Percentiles rank a stretch among this genome's conserved stretches.
Conservation (phyloP, 2,888 invertebrate genomes). For the Chrysolina oricalcia region DNA sequence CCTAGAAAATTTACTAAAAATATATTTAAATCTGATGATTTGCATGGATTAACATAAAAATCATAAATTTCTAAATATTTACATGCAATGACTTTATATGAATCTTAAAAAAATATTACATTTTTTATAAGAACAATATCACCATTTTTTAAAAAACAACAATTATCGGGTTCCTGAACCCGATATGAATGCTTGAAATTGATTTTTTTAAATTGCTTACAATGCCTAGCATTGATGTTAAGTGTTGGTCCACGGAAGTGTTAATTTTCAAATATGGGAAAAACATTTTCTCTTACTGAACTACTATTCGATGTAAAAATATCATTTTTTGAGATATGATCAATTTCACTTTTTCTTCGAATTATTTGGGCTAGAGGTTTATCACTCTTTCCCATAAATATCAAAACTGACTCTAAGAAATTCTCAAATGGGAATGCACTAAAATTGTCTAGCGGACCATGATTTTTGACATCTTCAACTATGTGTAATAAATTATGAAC, state of each 20-base stretch:
- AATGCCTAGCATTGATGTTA: conserved; percentile 17
- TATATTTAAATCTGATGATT: conserved; percentile 32
- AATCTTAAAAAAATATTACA: conserved; percentile 15
- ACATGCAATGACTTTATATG: conserved; percentile 17
- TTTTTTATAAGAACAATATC: conserved; percentile 28
- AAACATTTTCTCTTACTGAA: conserved; percentile 2
- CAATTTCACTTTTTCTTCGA: no score
- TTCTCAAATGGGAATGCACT: no score
- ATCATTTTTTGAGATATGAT: conserved; percentile 21
- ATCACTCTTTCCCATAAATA: conserved; percentile 34
- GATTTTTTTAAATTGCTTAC: conserved; percentile 25
- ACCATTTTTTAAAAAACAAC: conserved; percentile 26
- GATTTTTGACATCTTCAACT: conserved; percentile 36
- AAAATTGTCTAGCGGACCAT: conserved; percentile 23
- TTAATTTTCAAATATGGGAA: conserved; percentile 16
- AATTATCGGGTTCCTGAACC: conserved; percentile 24
- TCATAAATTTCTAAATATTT: conserved; percentile 16
- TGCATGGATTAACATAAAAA: conserved; percentile 30
- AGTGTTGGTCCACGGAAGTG: conserved; percentile 13
- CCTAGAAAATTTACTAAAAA: conserved; percentile 16
- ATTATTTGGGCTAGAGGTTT: conserved; percentile 39
- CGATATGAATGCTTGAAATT: conserved; percentile 4
- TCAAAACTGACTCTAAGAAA: conserved; percentile 22
- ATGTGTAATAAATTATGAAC: no score
- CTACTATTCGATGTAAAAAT: conserved; percentile 14